Conservation (phyloP, 2,113 vertebrate species). For the Pogonocichla stellata region DNA sequence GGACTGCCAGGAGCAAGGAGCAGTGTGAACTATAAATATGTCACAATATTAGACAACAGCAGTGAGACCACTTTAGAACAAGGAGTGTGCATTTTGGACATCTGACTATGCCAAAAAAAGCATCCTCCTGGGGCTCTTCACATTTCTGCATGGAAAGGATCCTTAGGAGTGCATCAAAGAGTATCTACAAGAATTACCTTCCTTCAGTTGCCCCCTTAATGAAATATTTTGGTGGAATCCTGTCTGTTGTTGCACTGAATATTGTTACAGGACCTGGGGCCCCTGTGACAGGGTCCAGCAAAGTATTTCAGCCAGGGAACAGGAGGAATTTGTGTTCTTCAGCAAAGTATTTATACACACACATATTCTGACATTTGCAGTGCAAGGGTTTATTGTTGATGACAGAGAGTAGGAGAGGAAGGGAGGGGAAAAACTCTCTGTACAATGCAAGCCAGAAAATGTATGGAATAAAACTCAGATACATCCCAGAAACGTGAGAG, state of each 20-base stretch:
- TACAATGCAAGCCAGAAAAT: background rate
- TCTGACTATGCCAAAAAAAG: background rate
- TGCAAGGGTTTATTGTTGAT: background rate
- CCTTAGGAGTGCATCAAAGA: fast-evolving
- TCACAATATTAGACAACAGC: background rate
- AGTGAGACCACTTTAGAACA: background rate
- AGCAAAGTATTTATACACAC: background rate
- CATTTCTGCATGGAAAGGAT: background rate
- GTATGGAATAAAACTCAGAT: background rate
- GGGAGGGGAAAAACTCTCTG: background rate
- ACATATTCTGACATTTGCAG: background rate
- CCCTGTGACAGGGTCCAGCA: background rate
- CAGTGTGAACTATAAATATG: background rate
- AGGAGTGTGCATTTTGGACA: background rate
- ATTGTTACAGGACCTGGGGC: background rate
- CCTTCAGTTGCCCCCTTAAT: background rate
- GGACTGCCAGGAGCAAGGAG: background rate
- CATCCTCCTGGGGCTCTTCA: background rate
- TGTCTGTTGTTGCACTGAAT: background rate
- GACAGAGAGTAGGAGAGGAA: background rate
- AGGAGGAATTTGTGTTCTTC: background rate
- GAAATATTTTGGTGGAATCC: background rate
- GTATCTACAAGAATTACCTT: background rate
- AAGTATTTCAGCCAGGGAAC: background rate
- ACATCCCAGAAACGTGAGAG: background rate